Conservation (phyloP, 2,888 invertebrate species). For the Platycheirus rosarum region DNA sequence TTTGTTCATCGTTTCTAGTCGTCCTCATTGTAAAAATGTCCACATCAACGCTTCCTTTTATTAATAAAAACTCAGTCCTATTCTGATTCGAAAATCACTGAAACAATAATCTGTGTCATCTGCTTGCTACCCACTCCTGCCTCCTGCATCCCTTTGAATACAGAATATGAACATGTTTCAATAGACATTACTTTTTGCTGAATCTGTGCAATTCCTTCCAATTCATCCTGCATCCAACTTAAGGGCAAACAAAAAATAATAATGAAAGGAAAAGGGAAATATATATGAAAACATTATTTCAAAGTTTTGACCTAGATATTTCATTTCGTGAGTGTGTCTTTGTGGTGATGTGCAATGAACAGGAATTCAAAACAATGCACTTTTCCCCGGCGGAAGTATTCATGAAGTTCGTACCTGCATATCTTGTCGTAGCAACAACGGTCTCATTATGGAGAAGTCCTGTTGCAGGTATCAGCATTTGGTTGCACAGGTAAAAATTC, state of each 20-base stretch:
- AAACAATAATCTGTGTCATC: conserved; percentile 50
- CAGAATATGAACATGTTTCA: conserved; percentile 27
- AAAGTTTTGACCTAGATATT: conserved; percentile 59
- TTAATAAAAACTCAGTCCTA: not conserved
- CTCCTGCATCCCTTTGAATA: conserved; percentile 19
- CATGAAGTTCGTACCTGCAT: too few species aligned
- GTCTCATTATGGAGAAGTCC: too few species aligned
- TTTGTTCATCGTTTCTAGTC: conserved; percentile 7
- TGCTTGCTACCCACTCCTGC: not conserved
- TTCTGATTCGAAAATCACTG: conserved; percentile 29
- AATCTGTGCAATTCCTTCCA: conserved; percentile 4
- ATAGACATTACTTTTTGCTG: conserved; percentile 25
- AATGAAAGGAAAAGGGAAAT: not conserved
- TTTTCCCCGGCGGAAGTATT: too few species aligned
- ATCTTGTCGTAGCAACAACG: too few species aligned
- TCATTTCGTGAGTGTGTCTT: conserved; percentile 14
- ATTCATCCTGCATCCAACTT: conserved; percentile 27
- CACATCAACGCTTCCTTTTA: conserved; percentile 17
- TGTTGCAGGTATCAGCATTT: too few species aligned
- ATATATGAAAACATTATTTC: conserved; percentile 40
- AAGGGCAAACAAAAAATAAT: conserved; percentile 11
- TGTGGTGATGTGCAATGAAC: conserved; percentile 7
- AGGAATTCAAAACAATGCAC: not conserved
- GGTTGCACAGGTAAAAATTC: too few species aligned
- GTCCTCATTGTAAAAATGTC: not conserved